Evolutionary conservation across 2,113 vertebrate species (phyloP), one percentile per base, ranked within the genome.

Genomic region (Nycticebus coucang): DNA sequence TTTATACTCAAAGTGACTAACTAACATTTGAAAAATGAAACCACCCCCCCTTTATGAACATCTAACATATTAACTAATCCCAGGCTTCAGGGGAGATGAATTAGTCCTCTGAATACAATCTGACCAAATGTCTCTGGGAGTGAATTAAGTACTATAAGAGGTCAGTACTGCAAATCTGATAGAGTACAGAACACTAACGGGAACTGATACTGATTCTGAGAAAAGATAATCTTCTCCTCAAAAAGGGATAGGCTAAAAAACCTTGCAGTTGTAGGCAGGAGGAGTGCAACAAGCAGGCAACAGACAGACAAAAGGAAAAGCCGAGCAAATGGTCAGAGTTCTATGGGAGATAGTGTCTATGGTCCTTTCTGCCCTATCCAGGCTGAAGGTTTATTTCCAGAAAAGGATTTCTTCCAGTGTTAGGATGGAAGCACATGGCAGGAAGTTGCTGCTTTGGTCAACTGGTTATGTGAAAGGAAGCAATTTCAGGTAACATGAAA

Each of bases 401-500:
- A 93, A 94, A 69, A 87, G 69, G 30, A 37, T 8, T 78, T n/a
- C 45, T 69, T n/a, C 11, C 55, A 37, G 64, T 0, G 37, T 35
- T 1, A 33, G 33, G 50, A 50, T 24, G 37, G 85, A 85, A 50
- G 72, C 30, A 2, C 15, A 24, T 8, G 50, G 95, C 53, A 92
- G 93, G 72, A 82, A 93, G 66, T 55, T n/a, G 74, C 79, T 87
- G 19, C 72, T 95, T 93, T 97, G 86, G 91, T 87, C 89, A 50
- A 50, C 66, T 45, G 9, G 74, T 35, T 24, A 0, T 71, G 17
- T 24, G 72, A 82, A 92, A 15, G 57, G 66, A 22, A 81, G 30
- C 33, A 50, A 64, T 92, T 83, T 86, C 78, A 95, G 89, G 72
- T 18, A 68, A 68, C 19, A 26, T 59, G 77, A 95, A 93, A 86